Evolutionary conservation across 2,888 invertebrate species (phyloP).

Genomic region (Xestia sexstrigata): DNA sequence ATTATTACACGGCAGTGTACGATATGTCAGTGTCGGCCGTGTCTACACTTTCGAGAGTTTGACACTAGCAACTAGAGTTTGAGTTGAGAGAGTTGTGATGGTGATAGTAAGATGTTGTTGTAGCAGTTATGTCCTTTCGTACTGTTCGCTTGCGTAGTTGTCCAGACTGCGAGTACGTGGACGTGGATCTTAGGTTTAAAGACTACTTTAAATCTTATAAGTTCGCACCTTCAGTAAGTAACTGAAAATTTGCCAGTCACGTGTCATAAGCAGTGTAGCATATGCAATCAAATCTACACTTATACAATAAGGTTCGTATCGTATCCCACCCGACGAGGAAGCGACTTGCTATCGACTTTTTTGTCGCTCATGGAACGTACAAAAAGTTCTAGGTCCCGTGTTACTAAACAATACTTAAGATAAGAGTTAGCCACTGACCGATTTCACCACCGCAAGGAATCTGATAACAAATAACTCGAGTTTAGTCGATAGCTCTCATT

Average conservation of each 20-base stretch:
- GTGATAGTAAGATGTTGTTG: constrained; percentile 15
- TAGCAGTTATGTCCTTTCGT: background rate
- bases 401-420: no score
- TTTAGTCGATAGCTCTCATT: background rate
- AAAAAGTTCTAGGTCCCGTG: background rate
- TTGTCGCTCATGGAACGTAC: background rate
- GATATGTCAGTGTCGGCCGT: constrained; percentile 54
- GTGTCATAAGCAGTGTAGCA: background rate
- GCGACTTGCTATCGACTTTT: background rate
- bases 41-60: constrained; percentile 49
- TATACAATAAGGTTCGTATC: background rate
- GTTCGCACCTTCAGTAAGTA: background rate
- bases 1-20: constrained; percentile 69
- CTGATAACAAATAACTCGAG: no score
- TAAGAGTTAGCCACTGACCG: background rate
- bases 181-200: background rate
- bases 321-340: background rate
- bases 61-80: constrained; percentile 40
- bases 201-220: background rate
- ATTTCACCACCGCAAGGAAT: background rate
- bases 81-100: constrained; percentile 27
- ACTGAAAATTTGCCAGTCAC: background rate
- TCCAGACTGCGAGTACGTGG: background rate
- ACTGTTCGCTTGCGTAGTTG: background rate
- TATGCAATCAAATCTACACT: background rate